phyloP scores from a whole-genome alignment of 2,888 invertebrate species.

The Melinopterus prodromus region DNA sequence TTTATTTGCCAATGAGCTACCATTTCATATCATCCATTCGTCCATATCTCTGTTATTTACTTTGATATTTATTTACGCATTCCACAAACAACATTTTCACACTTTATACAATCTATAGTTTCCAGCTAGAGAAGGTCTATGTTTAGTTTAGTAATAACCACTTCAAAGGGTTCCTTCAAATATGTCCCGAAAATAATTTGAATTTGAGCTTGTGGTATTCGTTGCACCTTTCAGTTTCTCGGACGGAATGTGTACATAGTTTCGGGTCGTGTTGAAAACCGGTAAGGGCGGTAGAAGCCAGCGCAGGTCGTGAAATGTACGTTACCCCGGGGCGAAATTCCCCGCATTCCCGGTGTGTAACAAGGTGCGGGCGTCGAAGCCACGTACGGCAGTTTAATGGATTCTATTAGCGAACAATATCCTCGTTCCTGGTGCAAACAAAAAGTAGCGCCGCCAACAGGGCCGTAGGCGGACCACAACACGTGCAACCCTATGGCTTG shows the following conservation, averaged over 20 bases:
- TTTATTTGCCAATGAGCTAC: too few species aligned
- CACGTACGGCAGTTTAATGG: slow-evolving; percentile 17
- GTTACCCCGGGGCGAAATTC: slow-evolving; percentile 6
- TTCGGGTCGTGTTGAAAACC: neutral
- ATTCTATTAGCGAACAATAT: slow-evolving; percentile 21
- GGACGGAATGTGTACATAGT: neutral
- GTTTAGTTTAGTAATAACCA: neutral
- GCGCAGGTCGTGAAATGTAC: neutral
- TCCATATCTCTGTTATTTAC: too few species aligned
- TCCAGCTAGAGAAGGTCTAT: too few species aligned
- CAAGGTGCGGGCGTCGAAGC: slow-evolving; percentile 10
- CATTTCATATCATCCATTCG: too few species aligned
- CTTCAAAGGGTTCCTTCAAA: neutral
- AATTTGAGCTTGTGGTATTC: neutral
- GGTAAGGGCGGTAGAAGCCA: neutral
- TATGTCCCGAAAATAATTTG: neutral
- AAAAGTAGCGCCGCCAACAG: neutral
- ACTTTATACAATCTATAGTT: too few species aligned
- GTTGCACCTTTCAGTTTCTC: neutral
- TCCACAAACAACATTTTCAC: too few species aligned
- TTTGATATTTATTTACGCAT: too few species aligned
- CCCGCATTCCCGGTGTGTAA: neutral
- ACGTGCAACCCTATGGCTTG: neutral
- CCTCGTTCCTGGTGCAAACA: slow-evolving; percentile 18
- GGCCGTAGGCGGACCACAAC: neutral